Conservation (phyloP, 2,113 vertebrate species). For the Melospiza georgiana region DNA sequence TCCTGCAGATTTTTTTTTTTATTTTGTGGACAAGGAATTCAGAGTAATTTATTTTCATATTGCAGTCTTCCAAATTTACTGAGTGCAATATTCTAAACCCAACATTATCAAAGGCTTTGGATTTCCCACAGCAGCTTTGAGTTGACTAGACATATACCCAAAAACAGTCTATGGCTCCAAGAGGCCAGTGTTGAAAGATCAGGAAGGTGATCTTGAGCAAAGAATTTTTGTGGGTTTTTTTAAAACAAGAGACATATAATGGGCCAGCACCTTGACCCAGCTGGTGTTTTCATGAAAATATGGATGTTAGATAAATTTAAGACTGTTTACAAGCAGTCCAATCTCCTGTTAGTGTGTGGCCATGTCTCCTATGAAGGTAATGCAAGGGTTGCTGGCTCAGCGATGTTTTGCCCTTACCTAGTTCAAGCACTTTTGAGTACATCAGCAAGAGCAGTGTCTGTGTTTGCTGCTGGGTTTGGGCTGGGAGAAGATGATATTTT, state of each 20-base stretch:
- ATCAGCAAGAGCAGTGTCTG: not conserved
- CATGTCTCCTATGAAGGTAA: not conserved
- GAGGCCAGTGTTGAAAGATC: not conserved
- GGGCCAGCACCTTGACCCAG: not conserved
- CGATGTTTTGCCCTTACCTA: not conserved
- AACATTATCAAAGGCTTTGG: not conserved
- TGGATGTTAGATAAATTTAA: not conserved
- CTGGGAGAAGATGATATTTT: not conserved
- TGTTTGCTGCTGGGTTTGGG: not conserved
- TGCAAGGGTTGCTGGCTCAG: accelerated
- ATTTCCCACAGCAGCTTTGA: not conserved
- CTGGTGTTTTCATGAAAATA: not conserved
- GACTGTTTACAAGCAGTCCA: not conserved
- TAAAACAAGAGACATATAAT: not conserved
- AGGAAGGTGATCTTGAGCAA: not conserved
- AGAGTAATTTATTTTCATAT: not conserved
- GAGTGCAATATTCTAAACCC: not conserved
- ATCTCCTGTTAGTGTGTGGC: not conserved
- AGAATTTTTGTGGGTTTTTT: not conserved
- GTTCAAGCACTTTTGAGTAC: no score
- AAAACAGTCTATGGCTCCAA: not conserved
- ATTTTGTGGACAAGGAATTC: not conserved
- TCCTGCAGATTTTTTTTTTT: constrained; percentile 1
- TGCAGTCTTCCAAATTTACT: not conserved
- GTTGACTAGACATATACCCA: not conserved